These are phyloP conservation scores for Aricia agestis DNA, from an alignment of 1,140 invertebrate genomes.

Conservation along the genomic window DNA sequence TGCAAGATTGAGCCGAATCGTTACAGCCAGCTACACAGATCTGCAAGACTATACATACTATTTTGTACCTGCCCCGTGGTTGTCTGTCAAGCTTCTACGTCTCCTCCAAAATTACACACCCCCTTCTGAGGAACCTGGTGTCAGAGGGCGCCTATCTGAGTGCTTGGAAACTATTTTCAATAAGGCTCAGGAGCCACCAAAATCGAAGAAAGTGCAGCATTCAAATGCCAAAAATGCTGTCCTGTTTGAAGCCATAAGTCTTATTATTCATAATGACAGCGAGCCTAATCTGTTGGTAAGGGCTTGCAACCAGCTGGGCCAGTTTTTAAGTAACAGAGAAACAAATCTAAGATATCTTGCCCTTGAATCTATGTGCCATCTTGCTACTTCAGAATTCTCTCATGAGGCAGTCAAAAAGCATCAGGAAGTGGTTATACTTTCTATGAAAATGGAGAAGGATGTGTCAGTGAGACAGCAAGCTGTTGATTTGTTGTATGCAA, in stretches of 20 bases:
- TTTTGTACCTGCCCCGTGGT: conserved; percentile 99
- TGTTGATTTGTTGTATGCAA: conserved; percentile 99
- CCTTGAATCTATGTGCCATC: conserved; percentile 98
- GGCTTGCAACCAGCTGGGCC: conserved; percentile 98
- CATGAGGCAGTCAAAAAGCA: conserved; percentile 99
- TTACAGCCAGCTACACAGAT: conserved; percentile 98
- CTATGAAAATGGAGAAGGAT: conserved; percentile 99
- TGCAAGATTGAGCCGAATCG: conserved; percentile 97
- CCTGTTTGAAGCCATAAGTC: conserved; percentile 99
- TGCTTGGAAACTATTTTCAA: conserved; percentile 99
- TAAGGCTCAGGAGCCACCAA: conserved; percentile 99
- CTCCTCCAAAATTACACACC: conserved; percentile 99
- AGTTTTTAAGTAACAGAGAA: conserved; percentile 98
- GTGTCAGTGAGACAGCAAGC: conserved; percentile 98
- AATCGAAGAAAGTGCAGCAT: conserved; percentile 99
- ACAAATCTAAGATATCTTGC: conserved; percentile 99
- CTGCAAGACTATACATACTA: conserved; percentile 99
- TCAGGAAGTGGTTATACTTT: conserved; percentile 99
- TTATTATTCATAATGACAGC: conserved; percentile 99
- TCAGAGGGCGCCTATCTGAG: conserved; percentile 96
- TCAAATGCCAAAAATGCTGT: conserved; percentile 99
- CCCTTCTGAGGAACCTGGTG: conserved; percentile 95
- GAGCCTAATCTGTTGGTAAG: conserved; percentile 98
- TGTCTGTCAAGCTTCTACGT: conserved; percentile 97
- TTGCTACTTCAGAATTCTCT: conserved; percentile 99